Base-by-base conservation (phyloP, 2,797 vertebrate genomes). In the Tachyglossus aculeatus region DNA sequence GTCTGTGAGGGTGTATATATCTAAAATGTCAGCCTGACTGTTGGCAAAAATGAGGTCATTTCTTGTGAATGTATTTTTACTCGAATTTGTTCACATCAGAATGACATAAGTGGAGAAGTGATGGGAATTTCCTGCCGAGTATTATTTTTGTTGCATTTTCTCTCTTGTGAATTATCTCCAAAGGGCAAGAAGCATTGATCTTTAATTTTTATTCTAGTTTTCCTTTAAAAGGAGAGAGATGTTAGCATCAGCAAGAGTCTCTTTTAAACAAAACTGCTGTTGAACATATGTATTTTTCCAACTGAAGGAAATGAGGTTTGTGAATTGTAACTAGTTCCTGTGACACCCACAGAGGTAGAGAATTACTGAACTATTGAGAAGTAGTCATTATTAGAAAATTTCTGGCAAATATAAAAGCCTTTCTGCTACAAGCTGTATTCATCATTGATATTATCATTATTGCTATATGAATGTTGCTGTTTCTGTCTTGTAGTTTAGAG, bases 21-120 rank as follows among this genome's bases (percentile, higher is more conserved):
- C n/a, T n/a, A n/a, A n/a, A n/a, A n/a, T n/a, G 38, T 71, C 74
- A 68, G 32, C 39, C 27, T 39, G 67, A 36, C 15, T 0, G 0
- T 29, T 81, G 62, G 47, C 60, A 67, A 71, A 40, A 78, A 73
- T 67, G 51, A 82, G 69, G 64, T 67, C 29, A 74, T 75, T 63
- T 67, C 67, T 88, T 2, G 6, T 81, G 72, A 80, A 52, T 61
- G 24, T 67, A 11, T 40, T 80, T 68, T 62, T 68, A 15, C 32
- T 5, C 38, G 72, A 38, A 34, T 15, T 60, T 73, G 25, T 54
- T 57, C 0, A 1, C 77, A 73, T 80, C 62, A 56, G 66, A 25
- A 55, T 65, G 70, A 80, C 22, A 22, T 33, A 18, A 57, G 51
- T 48, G 54, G 36, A 11, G 36, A 31, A 56, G 18, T 29, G 71